phyloP scores from a whole-genome alignment of 2,113 vertebrate genomes.

The human region GRCh38 chr11:122433001-122433500 shows the following conservation, averaged over 20 bases:
- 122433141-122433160: not conserved
- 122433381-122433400: not conserved
- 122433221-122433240: not conserved
- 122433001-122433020: not conserved
- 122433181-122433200: not conserved
- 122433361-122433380: not conserved
- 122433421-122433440: too few species aligned
- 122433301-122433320: not conserved
- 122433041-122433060: not conserved
- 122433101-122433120: conserved; percentile 16
- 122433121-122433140: not conserved
- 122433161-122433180: not conserved
- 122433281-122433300: not conserved
- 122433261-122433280: not conserved
- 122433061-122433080: not conserved
- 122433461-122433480: too few species aligned
- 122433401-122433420: not conserved
- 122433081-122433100: not conserved
- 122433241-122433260: not conserved
- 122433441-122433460: not conserved
- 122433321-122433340: not conserved
- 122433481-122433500: not conserved
- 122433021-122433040: not conserved
- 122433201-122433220: not conserved
- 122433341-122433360: not conserved